phyloP scores from a whole-genome alignment of 2,888 invertebrate species.

The Xestia c-nigrum region DNA sequence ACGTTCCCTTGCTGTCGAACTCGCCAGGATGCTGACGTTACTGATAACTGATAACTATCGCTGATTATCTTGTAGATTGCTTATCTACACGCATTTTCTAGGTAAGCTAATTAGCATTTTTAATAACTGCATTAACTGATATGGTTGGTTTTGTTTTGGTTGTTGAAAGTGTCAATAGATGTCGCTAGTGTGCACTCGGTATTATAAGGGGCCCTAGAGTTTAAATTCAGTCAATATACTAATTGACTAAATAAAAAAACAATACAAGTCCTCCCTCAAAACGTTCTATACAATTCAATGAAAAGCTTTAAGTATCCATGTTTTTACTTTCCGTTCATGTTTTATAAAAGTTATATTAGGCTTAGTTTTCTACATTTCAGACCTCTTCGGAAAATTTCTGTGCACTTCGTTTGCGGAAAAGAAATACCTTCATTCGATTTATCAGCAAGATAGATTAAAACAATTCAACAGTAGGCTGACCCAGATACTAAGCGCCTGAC shows the following conservation, averaged over 20 bases:
- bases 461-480: neutral
- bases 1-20: neutral
- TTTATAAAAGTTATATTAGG: rapidly evolving
- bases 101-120: slow-evolving; percentile 39
- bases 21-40: slow-evolving; percentile 10
- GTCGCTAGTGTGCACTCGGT: slow-evolving; percentile 3
- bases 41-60: slow-evolving; percentile 41
- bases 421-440: neutral
- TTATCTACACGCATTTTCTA: slow-evolving; percentile 26
- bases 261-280: neutral
- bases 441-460: neutral
- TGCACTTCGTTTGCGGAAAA: neutral
- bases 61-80: slow-evolving; percentile 43
- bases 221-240: neutral
- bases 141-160: neutral
- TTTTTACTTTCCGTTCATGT: neutral
- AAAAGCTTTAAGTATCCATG: neutral
- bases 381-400: neutral
- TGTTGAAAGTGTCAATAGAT: slow-evolving; percentile 16
- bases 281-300: neutral
- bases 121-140: neutral
- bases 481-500: slow-evolving; percentile 21
- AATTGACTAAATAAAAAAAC: no score
- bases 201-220: neutral
- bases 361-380: neutral